Evolutionary conservation across 2,113 vertebrate genomes (phyloP).

Genomic region (Gnathonemus longibarbis): DNA sequence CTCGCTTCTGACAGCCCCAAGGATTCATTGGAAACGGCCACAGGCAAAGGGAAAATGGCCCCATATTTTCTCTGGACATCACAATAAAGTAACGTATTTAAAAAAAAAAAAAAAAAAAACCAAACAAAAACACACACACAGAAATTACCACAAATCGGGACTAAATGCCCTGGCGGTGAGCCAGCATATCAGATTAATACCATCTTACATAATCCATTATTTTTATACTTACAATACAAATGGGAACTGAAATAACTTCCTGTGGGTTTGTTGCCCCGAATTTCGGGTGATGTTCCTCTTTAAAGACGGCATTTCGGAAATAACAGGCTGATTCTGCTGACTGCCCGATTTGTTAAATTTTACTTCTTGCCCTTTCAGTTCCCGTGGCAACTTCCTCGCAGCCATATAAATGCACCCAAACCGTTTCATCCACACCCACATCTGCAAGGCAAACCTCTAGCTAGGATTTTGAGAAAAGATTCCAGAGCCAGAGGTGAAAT

Average conservation of each 20-base stretch:
- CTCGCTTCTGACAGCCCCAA: neutral
- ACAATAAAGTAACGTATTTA: neutral
- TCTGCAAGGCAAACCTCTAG: neutral
- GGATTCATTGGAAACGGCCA: neutral
- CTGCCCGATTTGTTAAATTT: neutral
- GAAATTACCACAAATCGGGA: neutral
- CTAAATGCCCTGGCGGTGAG: neutral
- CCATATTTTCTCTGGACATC: neutral
- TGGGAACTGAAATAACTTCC: neutral
- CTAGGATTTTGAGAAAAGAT: neutral
- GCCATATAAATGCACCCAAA: neutral
- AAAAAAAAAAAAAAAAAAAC: neutral
- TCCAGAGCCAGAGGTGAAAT: neutral
- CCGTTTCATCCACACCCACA: neutral
- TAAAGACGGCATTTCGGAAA: neutral
- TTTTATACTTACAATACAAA: neutral
- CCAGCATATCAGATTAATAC: neutral
- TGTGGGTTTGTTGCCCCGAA: neutral
- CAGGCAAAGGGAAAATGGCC: neutral
- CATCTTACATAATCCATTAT: neutral
- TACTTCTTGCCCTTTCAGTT: neutral
- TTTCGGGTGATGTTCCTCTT: neutral
- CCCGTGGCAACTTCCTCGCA: neutral
- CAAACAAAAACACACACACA: neutral
- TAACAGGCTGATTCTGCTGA: neutral